phyloP scores from a whole-genome alignment of 2,797 vertebrate genomes.

The Paguma larvata region DNA sequence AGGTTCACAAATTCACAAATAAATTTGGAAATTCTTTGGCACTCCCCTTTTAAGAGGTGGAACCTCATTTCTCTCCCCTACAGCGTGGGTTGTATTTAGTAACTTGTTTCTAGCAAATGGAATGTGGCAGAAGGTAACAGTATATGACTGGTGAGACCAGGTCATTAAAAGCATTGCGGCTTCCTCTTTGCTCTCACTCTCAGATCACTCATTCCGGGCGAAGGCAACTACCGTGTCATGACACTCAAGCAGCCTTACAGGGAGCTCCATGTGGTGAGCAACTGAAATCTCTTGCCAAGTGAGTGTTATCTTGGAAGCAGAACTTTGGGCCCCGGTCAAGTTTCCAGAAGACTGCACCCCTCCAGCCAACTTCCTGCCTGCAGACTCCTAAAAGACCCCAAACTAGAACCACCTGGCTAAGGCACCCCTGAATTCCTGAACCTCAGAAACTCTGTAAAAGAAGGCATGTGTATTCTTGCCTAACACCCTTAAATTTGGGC shows the following conservation, averaged over 20 bases:
- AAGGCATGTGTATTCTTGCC: not conserved
- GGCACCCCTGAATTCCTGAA: not conserved
- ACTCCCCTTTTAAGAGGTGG: not conserved
- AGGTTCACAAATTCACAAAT: not conserved
- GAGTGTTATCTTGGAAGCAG: not conserved
- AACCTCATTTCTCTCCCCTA: not conserved
- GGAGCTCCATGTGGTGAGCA: not conserved
- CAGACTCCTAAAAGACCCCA: not conserved
- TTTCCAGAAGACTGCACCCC: not conserved
- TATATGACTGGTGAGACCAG: not conserved
- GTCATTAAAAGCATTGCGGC: not conserved
- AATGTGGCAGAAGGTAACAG: not conserved
- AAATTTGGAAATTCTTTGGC: not conserved
- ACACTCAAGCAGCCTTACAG: not conserved
- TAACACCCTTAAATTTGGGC: not conserved
- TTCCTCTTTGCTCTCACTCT: slow-evolving; percentile 23
- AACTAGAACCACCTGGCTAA: not conserved
- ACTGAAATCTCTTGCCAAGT: not conserved
- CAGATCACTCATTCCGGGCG: not conserved
- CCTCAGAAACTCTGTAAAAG: not conserved
- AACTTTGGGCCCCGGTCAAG: not conserved
- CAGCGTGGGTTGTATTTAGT: not conserved
- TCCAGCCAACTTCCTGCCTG: not conserved
- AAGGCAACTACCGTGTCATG: not conserved
- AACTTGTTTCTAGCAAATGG: not conserved